These are phyloP conservation scores for Babylonia areolata DNA, from an alignment of 1,140 invertebrate genomes.

Conservation along the genomic window DNA sequence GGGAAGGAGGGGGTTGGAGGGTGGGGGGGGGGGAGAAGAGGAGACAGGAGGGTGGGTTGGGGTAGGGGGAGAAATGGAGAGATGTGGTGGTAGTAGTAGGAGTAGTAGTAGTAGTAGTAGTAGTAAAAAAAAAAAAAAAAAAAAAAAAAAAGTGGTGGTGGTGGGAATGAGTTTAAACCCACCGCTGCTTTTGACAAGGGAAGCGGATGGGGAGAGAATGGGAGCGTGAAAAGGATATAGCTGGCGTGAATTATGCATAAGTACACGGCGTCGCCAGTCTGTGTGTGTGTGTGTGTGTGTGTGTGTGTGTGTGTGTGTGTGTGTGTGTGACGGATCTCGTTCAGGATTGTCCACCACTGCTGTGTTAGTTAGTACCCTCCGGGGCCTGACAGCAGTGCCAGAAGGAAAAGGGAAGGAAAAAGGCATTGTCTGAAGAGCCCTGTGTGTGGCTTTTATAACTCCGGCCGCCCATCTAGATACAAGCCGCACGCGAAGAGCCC, in stretches of 20 bases:
- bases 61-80: neutral
- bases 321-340: neutral
- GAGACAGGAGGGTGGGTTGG: neutral
- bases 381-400: neutral
- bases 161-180: neutral
- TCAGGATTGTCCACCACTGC: neutral
- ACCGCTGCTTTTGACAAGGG: neutral
- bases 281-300: no score
- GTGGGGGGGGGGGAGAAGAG: neutral
- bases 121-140: no score
- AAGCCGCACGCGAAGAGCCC: neutral
- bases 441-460: neutral
- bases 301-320: no score
- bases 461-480: neutral
- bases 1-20: neutral
- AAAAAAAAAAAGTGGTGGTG: no score
- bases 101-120: neutral
- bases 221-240: neutral
- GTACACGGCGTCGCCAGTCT: conserved; percentile 21
- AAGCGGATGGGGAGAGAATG: neutral
- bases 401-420: neutral
- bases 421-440: neutral
- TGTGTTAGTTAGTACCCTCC: no score
- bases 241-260: conserved; percentile 32
- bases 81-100: neutral